Percentiles rank a stretch among this genome's conserved stretches.
These are phyloP conservation scores for Spisula subtruncata DNA, from an alignment of 2,888 invertebrate species.

Conservation along the genomic window DNA sequence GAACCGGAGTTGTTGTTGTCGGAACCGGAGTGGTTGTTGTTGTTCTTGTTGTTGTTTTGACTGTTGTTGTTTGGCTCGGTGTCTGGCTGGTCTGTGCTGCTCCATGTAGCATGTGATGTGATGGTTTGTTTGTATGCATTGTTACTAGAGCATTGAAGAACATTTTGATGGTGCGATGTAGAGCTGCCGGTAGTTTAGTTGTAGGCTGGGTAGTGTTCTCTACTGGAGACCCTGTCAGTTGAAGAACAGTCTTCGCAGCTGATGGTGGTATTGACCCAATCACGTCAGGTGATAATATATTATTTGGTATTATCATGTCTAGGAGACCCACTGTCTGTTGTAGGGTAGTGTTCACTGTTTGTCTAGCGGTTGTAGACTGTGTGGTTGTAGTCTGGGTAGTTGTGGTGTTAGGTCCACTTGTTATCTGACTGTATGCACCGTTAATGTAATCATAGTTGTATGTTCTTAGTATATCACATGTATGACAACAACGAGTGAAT, in stretches of 20 bases:
- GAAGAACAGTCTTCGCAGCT: neutral
- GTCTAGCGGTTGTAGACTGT: neutral
- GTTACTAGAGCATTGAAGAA: neutral
- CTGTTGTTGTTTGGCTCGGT: neutral
- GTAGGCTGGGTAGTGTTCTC: neutral
- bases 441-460: conserved; percentile 19
- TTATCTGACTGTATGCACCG: neutral
- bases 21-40: neutral
- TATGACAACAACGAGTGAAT: conserved; percentile 24
- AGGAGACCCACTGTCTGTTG: neutral
- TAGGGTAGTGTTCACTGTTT: neutral
- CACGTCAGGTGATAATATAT: neutral
- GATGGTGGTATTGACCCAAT: neutral
- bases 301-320: neutral
- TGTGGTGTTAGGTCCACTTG: neutral
- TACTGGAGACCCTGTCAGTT: neutral
- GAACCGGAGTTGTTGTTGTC: neutral
- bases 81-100: neutral
- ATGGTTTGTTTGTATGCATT: neutral
- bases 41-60: neutral
- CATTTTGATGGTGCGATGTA: conserved; percentile 1
- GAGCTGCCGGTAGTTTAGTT: neutral
- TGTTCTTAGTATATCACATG: conserved; percentile 18
- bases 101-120: neutral
- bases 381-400: neutral